Evolutionary conservation across 2,113 vertebrate species (phyloP).

Genomic region (Ciconia maguari): DNA sequence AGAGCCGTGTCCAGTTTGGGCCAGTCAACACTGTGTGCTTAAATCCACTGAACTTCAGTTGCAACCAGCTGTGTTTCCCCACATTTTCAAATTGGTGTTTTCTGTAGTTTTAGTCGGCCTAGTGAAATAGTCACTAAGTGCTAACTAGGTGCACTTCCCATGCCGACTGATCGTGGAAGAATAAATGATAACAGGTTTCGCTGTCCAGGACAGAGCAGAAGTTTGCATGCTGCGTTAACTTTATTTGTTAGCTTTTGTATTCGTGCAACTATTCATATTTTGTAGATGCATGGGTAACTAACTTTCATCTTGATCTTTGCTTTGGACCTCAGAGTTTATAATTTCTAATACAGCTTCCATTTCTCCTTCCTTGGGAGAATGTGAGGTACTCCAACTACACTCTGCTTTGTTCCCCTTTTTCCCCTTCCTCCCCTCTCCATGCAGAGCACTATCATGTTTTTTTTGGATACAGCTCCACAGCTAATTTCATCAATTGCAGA

Average conservation of each 20-base stretch:
- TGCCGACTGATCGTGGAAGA: background rate
- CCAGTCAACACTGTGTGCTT: background rate
- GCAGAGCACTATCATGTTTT: background rate
- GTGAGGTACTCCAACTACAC: background rate
- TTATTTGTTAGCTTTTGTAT: background rate
- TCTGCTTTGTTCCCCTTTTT: background rate
- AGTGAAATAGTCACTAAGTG: background rate
- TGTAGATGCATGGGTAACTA: background rate
- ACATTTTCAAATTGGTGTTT: background rate
- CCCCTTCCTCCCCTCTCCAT: background rate
- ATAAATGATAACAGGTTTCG: background rate
- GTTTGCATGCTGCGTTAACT: background rate
- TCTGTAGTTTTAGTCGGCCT: background rate
- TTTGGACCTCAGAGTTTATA: background rate
- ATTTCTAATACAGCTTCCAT: background rate
- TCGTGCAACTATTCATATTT: background rate
- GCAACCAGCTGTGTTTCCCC: background rate
- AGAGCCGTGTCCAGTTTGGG: background rate
- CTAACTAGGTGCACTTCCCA: background rate
- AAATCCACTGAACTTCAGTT: background rate
- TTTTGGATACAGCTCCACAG: background rate
- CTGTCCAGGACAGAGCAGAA: background rate
- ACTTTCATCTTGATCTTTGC: background rate
- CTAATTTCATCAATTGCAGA: background rate
- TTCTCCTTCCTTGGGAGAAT: background rate